Evolutionary conservation across 2,113 vertebrate species (phyloP).

Genomic region (Nerophis ophidion): DNA sequence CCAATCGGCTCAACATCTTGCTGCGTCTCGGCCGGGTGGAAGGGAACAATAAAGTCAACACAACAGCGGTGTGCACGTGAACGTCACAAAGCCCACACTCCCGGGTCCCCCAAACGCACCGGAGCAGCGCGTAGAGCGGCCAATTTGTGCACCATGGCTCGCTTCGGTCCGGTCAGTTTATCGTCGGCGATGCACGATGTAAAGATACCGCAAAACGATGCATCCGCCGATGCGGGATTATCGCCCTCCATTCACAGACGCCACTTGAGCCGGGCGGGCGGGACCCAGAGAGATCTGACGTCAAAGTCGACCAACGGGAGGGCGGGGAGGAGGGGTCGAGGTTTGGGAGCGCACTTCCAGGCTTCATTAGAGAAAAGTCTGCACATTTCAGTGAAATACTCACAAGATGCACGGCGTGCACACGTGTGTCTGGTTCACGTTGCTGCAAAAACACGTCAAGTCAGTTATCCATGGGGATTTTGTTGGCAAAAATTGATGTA

Average conservation of each 20-base stretch:
- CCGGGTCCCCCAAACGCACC: slow-evolving; percentile 42
- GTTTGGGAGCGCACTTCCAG: neutral
- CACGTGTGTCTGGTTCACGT: neutral
- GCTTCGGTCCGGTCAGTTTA: slow-evolving; percentile 44
- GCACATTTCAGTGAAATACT: neutral
- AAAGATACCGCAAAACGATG: too few species aligned
- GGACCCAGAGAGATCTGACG: slow-evolving; percentile 57
- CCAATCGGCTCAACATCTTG: slow-evolving; percentile 95
- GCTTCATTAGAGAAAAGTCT: neutral
- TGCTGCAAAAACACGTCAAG: neutral
- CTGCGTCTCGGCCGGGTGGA: slow-evolving; percentile 52
- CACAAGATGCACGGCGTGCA: neutral
- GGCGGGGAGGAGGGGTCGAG: neutral
- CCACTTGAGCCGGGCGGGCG: slow-evolving; percentile 63
- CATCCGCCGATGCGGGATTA: slow-evolving; percentile 35
- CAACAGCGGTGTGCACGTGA: slow-evolving; percentile 44
- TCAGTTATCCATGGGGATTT: neutral
- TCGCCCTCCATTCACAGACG: slow-evolving; percentile 63
- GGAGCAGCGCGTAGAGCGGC: slow-evolving; percentile 41
- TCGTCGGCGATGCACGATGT: neutral
- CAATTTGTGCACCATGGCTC: slow-evolving; percentile 52
- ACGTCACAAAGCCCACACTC: slow-evolving; percentile 66
- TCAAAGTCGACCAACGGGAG: slow-evolving; percentile 52
- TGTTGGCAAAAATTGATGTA: neutral
- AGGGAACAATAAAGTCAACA: slow-evolving; percentile 67